Base-by-base conservation (phyloP, 2,797 vertebrate species). In the Tolypeutes matacus region DNA sequence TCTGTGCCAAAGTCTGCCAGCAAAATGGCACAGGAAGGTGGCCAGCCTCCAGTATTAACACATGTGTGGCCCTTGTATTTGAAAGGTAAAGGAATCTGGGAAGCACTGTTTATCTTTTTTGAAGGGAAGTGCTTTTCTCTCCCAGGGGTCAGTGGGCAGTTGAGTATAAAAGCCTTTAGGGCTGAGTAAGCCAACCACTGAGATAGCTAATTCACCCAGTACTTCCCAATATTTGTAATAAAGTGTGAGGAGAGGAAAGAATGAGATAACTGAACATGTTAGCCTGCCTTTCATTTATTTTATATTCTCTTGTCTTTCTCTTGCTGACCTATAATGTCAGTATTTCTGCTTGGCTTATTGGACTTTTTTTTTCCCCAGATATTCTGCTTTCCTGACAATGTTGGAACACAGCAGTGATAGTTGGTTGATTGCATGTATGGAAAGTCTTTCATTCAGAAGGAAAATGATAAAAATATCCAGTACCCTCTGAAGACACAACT, bases 81-180 rank as follows among this genome's bases (percentile, higher is more conserved):
- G 97, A 97, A 98, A 97, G 96, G 97, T 97, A 96, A 96, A 98
- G 98, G 98, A 98, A 98, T 98, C 95, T 36, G 97, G 98, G 98
- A 98, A 98, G 97, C 96, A 88, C 75, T 99, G 98, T 99, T 99
- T 99, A 98, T 98, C 98, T 98, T 98, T 96, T 85, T 60, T 82
- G 5, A 95, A 95, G 87, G 94, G 92, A 98, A 94, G 91, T 1
- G 60, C 96, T 97, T 98, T 98, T 98, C 97, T 95, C 94, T 98
- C 25, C 96, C 95, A 81, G 78, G 98, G 96, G 98, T 95, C 75
- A 97, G 97, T 97, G 98, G 98, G 98, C 98, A 98, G 42, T 51
- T 86, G 92, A 89, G 82, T 15, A 4, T 96, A 97, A 97, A 98
- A 70, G 97, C 97, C 93, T 97, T 97, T 95, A 96, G 96, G 98